A percentile compares a stretch with the other conserved stretches of the same genome.
Conservation (phyloP, 2,797 vertebrate species). For the Rhinophrynus dorsalis region DNA sequence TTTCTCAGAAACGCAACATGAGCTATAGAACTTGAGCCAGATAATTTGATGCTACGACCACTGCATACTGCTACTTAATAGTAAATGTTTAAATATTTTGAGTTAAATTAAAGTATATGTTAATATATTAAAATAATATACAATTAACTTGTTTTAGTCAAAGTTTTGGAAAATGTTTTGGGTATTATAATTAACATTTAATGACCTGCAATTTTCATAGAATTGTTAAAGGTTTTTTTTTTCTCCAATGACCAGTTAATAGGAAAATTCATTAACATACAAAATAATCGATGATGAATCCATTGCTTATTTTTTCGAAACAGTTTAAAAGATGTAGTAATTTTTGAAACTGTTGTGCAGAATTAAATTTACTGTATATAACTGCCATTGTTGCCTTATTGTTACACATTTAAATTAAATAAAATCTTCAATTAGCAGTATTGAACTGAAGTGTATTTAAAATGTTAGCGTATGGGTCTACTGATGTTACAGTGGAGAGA, state of each 20-base stretch:
- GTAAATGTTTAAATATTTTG: constrained; percentile 53
- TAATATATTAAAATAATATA: constrained; percentile 63
- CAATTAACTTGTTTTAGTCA: constrained; percentile 12
- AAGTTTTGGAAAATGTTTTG: constrained; percentile 9
- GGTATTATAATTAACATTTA: constrained; percentile 26
- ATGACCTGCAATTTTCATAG: constrained; percentile 25
- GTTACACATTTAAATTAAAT: constrained; percentile 60
- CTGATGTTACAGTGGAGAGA: background rate
- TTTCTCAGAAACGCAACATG: constrained; percentile 58
- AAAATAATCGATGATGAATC: too few species aligned
- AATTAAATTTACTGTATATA: constrained; percentile 40
- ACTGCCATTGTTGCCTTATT: constrained; percentile 64
- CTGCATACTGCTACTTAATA: constrained; percentile 50
- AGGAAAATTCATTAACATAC: too few species aligned
- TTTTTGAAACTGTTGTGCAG: constrained; percentile 18
- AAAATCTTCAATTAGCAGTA: constrained; percentile 53
- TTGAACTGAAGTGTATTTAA: constrained; percentile 21
- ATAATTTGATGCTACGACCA: constrained; percentile 48
- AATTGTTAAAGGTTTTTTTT: constrained; percentile 2
- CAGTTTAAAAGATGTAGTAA: constrained; percentile 16
- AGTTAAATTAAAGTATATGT: constrained; percentile 67
- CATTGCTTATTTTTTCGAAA: too few species aligned
- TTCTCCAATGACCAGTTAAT: constrained; percentile 8
- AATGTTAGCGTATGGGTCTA: constrained; percentile 8
- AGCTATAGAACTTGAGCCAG: constrained; percentile 54